phyloP scores from a whole-genome alignment of 2,797 vertebrate genomes.

The Coreius guichenoti region DNA sequence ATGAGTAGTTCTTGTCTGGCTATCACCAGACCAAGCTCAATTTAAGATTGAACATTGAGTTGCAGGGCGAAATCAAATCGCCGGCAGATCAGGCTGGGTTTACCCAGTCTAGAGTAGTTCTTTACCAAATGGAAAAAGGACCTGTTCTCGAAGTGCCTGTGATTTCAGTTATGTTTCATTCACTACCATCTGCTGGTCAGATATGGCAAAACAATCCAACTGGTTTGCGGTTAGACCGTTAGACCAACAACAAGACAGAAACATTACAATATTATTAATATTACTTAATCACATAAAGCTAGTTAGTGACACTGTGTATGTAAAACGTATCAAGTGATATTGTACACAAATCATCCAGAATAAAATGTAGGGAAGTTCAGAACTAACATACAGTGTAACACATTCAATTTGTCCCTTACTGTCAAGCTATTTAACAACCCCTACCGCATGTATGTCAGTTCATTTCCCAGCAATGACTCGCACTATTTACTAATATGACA shows the following conservation, averaged over 20 bases:
- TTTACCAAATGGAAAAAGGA: constrained; percentile 6
- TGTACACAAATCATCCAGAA: neutral
- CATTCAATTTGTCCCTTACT: neutral
- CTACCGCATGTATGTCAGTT: no score
- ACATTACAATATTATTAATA: neutral
- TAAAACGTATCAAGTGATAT: neutral
- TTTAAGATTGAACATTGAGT: no score
- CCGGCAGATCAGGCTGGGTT: no score
- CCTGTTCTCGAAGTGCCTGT: neutral
- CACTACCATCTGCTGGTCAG: constrained; percentile 27
- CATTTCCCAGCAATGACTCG: neutral
- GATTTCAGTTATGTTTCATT: neutral
- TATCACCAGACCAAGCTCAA: no score
- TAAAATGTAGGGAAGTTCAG: neutral
- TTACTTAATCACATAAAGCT: neutral
- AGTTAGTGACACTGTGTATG: neutral
- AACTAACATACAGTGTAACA: neutral
- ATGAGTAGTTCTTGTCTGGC: constrained; percentile 7
- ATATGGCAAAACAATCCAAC: neutral
- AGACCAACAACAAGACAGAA: neutral
- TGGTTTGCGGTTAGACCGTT: neutral
- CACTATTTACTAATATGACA: neutral
- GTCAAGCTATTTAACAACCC: neutral
- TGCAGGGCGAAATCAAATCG: no score
- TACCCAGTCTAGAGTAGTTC: no score